A percentile compares a stretch with the other conserved stretches of the same genome.
These are phyloP conservation scores for Burhinus oedicnemus DNA, from an alignment of 2,113 vertebrate species.

Conservation along the genomic window DNA sequence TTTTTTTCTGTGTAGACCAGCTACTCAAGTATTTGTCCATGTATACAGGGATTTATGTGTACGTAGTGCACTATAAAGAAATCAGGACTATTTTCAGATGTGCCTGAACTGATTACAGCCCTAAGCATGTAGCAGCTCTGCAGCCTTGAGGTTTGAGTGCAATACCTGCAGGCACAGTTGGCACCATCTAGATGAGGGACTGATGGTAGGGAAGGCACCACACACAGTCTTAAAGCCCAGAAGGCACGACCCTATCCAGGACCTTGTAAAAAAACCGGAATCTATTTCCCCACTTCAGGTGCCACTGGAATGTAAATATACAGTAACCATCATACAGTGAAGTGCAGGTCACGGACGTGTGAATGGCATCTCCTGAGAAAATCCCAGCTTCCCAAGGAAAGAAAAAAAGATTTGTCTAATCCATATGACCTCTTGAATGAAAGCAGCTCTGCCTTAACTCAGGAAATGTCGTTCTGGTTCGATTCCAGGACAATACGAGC, in stretches of 20 bases:
- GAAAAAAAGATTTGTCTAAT: neutral
- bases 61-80: neutral
- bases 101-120: neutral
- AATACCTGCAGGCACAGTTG: neutral
- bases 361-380: neutral
- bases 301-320: neutral
- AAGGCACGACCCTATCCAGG: neutral
- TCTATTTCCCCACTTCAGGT: neutral
- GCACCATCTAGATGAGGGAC: neutral
- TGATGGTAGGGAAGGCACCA: neutral
- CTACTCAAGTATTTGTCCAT: neutral
- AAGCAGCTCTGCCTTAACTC: neutral
- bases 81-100: neutral
- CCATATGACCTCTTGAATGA: neutral
- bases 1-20: neutral
- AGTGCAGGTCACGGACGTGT: neutral
- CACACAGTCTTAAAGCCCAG: neutral
- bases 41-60: accelerated
- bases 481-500: neutral
- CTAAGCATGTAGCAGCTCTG: neutral
- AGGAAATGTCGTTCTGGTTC: neutral
- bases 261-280: neutral
- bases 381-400: neutral
- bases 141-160: neutral
- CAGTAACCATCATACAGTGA: neutral